These are phyloP conservation scores for Torymus auratus DNA, from an alignment of 2,888 invertebrate species.

Conservation along the genomic window DNA sequence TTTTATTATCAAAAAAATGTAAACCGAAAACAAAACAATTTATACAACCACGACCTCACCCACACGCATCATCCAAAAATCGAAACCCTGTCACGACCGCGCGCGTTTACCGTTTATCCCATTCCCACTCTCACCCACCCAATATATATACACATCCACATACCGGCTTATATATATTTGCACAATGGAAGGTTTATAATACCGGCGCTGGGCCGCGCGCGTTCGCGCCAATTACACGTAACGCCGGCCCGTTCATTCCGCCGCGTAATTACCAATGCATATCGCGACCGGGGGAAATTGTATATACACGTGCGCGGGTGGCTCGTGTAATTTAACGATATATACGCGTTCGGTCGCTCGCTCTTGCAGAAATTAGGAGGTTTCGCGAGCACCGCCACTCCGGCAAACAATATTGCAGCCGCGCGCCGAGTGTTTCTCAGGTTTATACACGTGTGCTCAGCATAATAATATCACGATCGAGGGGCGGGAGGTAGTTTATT, in stretches of 20 bases:
- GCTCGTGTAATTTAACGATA: constrained; percentile 36
- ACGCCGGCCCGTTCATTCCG: constrained; percentile 71
- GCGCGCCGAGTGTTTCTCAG: too few species aligned
- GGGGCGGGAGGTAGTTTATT: too few species aligned
- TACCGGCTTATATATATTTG: constrained; percentile 62
- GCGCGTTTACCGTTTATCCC: too few species aligned
- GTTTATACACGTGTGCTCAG: too few species aligned
- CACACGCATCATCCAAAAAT: too few species aligned
- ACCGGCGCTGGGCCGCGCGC: constrained; percentile 3
- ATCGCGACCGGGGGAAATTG: constrained; percentile 65
- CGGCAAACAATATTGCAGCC: too few species aligned
- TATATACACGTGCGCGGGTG: background rate
- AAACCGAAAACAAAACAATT: too few species aligned
- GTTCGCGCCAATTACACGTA: constrained; percentile 70
- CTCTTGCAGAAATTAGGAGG: constrained; percentile 39
- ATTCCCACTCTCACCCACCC: background rate
- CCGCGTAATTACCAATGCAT: constrained; percentile 72
- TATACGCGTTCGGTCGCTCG: constrained; percentile 8
- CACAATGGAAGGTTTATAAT: constrained; percentile 72
- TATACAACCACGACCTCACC: too few species aligned
- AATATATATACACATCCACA: constrained; percentile 64
- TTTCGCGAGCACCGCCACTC: background rate
- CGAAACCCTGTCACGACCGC: too few species aligned
- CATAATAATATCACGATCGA: too few species aligned
- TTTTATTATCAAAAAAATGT: too few species aligned